A percentile compares a stretch with the other conserved stretches of the same genome.
Conservation (phyloP, 2,797 vertebrate genomes). For the Bradypus variegatus region DNA sequence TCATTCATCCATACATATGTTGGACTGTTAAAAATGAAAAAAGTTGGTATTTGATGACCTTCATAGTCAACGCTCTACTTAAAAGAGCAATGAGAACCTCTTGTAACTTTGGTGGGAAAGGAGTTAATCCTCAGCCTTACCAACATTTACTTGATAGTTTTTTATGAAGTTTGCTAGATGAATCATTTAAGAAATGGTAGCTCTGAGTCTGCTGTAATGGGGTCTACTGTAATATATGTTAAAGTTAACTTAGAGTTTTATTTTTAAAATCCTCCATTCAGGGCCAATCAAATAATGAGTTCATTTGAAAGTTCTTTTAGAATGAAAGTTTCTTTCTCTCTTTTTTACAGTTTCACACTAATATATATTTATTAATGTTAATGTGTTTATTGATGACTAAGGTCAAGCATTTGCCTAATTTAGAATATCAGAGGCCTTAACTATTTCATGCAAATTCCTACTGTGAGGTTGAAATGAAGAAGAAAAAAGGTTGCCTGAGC, state of each 20-base stretch:
- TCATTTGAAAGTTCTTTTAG: slow-evolving; percentile 32
- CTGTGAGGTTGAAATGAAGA: background rate
- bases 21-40: slow-evolving; percentile 11
- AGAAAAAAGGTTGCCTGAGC: background rate
- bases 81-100: slow-evolving; percentile 14
- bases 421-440: background rate
- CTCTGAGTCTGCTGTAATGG: background rate
- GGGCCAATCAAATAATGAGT: background rate
- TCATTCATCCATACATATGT: background rate
- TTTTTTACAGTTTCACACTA: background rate
- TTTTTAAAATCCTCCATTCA: slow-evolving; percentile 5
- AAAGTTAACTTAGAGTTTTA: background rate
- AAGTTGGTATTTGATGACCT: background rate
- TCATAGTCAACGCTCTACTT: slow-evolving; percentile 6
- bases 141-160: background rate
- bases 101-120: background rate
- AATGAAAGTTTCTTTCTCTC: background rate
- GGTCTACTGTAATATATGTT: background rate
- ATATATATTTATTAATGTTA: slow-evolving; percentile 21
- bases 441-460: background rate
- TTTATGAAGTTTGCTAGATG: background rate
- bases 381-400: slow-evolving; percentile 16
- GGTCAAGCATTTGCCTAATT: background rate
- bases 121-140: background rate
- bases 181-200: background rate